Base-by-base conservation (phyloP, 2,888 invertebrate genomes). In the Theretra japonica region DNA sequence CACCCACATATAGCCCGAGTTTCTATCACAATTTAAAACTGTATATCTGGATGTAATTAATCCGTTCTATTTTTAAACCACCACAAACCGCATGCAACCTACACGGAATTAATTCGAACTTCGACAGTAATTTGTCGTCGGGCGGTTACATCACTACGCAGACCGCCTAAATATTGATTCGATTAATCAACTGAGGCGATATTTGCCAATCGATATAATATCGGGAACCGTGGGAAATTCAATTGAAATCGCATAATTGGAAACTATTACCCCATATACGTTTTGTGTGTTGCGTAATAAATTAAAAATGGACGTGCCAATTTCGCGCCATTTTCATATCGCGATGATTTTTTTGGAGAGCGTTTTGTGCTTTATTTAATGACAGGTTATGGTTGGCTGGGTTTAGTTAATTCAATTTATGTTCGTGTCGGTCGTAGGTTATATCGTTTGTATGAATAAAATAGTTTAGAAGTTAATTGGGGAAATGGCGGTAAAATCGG, bases 201-300 rank as follows among this genome's bases (percentile, higher is more conserved):
- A 86, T 88, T 83, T 82, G 83, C 79, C 80, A 74, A 85, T 83
- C 83, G 81, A 81, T 82, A 65, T 73, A 71, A 77, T 19, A 79
- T 74, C 74, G 73, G 74, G 77, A 75, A 75, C 80, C 85, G 85
- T 84, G 85, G 83, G 86, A 86, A 86, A 85, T 82, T 84, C 85
- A 80, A 87, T 88, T 85, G 78, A 79, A 80, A 82, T 83, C 79
- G 84, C 82, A 85, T 84, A 85, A 88, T 88, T 84, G 84, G 83
- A 88, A 88, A 85, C 86, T 86, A 84, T 87, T 84, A 65, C 23
- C 23, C 65, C 21, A 83, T 73, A 75, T 72, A 72, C 77, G 80
- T 77, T 83, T 78, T 81, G 79, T 23, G 78, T 79, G 77, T 78
- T 73, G 80, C 70, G 78, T 79, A 77, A 82, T 85, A 85, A 85